Percentiles rank a stretch among this genome's conserved stretches.
Conservation (phyloP, 2,113 vertebrate genomes). For the Cygnus buccinator region DNA sequence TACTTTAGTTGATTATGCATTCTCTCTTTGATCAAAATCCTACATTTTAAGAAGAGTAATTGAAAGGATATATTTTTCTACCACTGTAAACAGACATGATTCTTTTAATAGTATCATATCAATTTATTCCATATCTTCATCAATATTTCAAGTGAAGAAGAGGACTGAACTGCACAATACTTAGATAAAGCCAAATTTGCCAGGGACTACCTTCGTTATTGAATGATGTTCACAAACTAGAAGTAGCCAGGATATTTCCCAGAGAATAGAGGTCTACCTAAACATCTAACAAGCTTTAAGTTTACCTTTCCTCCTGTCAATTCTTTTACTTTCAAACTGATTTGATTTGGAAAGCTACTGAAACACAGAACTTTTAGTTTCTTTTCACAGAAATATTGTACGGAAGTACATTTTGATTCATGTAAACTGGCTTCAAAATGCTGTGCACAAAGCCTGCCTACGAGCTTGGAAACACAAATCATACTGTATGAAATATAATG, state of each 20-base stretch:
- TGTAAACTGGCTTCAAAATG: background rate
- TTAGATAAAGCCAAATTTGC: background rate
- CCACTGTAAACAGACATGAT: background rate
- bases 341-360: background rate
- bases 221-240: background rate
- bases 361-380: background rate
- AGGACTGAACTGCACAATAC: background rate
- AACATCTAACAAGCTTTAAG: background rate
- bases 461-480: slow-evolving; percentile 1
- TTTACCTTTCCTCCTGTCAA: background rate
- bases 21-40: background rate
- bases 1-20: background rate
- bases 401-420: background rate
- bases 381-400: background rate
- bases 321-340: background rate
- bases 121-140: background rate
- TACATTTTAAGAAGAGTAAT: background rate
- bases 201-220: background rate
- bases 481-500: background rate
- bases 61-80: background rate
- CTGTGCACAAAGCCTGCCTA: background rate
- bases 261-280: background rate
- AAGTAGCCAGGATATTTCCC: background rate
- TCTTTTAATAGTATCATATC: background rate
- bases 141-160: background rate